Evolutionary conservation across 2,797 vertebrate species (phyloP).

Genomic region (Acipenser oxyrinchus): DNA sequence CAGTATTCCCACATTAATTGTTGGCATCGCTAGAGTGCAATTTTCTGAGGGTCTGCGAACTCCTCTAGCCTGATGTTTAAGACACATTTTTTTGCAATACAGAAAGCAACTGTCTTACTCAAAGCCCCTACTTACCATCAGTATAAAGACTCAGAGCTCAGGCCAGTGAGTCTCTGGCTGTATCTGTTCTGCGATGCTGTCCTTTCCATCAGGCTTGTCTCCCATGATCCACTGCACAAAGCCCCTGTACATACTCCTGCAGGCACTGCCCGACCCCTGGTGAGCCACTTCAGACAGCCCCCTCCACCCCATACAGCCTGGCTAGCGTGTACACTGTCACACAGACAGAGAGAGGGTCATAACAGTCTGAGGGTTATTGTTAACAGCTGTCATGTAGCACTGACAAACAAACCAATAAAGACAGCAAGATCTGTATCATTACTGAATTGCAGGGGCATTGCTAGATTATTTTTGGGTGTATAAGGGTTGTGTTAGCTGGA

Average conservation of each 20-base stretch:
- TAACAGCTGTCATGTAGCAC: no score
- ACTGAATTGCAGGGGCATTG: no score
- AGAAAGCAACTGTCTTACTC: neutral
- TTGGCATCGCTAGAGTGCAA: neutral
- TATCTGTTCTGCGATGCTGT: constrained; percentile 83
- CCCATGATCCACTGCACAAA: constrained; percentile 92
- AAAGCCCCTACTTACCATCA: constrained; percentile 71
- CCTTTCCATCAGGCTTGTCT: constrained; percentile 67
- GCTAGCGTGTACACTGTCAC: constrained; percentile 73
- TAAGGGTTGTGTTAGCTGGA: no score
- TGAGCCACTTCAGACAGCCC: constrained; percentile 77
- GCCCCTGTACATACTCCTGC: constrained; percentile 84
- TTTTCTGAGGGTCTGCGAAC: neutral
- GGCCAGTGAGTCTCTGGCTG: constrained; percentile 84
- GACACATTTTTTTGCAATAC: neutral
- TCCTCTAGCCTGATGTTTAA: neutral
- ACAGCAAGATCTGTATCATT: no score
- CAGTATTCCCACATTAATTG: neutral
- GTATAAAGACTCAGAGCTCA: constrained; percentile 73
- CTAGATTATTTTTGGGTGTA: no score
- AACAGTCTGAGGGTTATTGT: no score
- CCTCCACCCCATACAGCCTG: constrained; percentile 68
- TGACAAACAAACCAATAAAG: no score
- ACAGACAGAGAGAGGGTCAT: no score
- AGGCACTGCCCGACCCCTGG: constrained; percentile 87